Evolutionary conservation across 92 coral and sea anemone genomes (phyloP), one percentile per base, ranked within the genome.

Genomic region (Paragorgia papillata): DNA sequence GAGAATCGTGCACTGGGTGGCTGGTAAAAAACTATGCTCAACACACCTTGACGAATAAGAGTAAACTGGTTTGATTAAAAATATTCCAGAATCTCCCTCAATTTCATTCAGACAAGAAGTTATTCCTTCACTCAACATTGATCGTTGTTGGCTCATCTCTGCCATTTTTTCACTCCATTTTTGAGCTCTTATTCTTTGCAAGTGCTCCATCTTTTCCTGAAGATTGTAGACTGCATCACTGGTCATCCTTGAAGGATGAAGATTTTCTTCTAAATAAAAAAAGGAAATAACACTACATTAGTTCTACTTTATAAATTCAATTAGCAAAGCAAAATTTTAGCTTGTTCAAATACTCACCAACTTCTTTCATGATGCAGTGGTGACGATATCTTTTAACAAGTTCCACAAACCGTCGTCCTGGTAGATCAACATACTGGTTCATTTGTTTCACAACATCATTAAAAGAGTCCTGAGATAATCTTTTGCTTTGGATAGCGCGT

Each of bases 151-250:
- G 19, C 92, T 83, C 58, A 84, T 50, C 24, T 82, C 86, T 59
- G 89, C 97, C 97, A 91, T 91, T 48, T 79, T 89, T 66, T 86
- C 91, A 2, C 98, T 92, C 98, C 98, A 94, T 20, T 92, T 80
- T 75, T 69, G 68, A 0, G 98, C 92, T 1, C 98, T 88, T 39
- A 76, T 81, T 66, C 88, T 89, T 75, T 94, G 98, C 29, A 94
- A 60, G 13, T 70, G 30, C 59, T 94, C 98, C 98, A 94, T 94
- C 49, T 62, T 89, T 44, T 91, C 95, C 29, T 90, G 84, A 15
- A 90, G 74, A 31, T 70, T 69, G 57, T 86, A 92, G 17, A 91
- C 94, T 26, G 41, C 57, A 0, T 51, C 33, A 0, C 74, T 44
- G 1, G 57, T 67, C 71, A 65, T 37, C 17, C 50, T 4, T 24